Evolutionary conservation across 53 echinoderm and acorn worm genomes (phyloP).

Genomic region (Hippasteria phrygiana): DNA sequence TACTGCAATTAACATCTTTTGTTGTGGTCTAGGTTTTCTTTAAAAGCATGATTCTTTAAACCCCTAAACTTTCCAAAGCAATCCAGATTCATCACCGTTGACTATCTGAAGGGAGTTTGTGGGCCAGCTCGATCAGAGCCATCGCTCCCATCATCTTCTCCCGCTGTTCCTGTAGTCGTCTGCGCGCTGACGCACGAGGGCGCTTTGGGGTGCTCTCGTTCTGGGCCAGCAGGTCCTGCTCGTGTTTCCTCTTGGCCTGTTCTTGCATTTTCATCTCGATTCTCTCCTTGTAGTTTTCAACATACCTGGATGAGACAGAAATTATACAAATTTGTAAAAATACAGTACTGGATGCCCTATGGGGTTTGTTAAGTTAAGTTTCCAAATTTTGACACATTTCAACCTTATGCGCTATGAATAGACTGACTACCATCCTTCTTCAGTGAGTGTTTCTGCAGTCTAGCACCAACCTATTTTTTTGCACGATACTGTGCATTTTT

Average conservation of each 20-base stretch:
- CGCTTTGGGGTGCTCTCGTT: constrained; percentile 77
- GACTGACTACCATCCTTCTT: no score
- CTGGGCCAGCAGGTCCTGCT: constrained; percentile 28
- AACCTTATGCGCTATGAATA: no score
- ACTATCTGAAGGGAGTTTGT: constrained; percentile 67
- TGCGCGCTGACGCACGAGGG: constrained; percentile 72
- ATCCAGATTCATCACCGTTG: neutral
- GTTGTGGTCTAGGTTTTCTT: no score
- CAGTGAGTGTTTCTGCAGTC: no score
- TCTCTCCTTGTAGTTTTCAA: constrained; percentile 63
- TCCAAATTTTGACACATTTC: no score
- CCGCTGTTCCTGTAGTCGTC: constrained; percentile 80
- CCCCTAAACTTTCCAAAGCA: neutral
- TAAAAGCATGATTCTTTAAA: constrained; percentile 34
- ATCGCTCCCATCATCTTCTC: constrained; percentile 93
- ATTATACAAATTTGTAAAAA: constrained; percentile 62
- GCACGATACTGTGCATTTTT: no score
- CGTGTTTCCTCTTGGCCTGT: constrained; percentile 50
- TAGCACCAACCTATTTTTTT: no score
- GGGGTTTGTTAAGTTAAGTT: no score
- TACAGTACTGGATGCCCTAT: no score
- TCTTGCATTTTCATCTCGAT: constrained; percentile 30
- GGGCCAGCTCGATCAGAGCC: constrained; percentile 94
- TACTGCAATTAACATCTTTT: no score
- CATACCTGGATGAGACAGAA: constrained; percentile 40